Conservation (phyloP, 2,113 vertebrate species). For the Myodes glareolus region DNA sequence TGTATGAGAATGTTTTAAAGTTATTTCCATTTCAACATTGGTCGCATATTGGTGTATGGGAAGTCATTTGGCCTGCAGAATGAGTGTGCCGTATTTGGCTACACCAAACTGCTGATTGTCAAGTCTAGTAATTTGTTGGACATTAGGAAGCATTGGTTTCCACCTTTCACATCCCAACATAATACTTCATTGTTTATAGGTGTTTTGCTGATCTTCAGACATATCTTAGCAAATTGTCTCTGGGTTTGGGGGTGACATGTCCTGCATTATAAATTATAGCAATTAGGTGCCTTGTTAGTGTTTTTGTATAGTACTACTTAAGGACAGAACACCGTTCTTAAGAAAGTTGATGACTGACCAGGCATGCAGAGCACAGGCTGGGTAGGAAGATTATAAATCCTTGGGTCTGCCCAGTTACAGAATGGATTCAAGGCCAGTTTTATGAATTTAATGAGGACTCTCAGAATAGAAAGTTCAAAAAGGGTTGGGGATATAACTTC, state of each 20-base stretch:
- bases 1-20: not conserved
- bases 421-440: not conserved
- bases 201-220: not conserved
- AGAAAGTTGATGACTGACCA: not conserved
- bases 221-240: not conserved
- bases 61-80: not conserved
- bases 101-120: not conserved
- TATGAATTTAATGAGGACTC: not conserved
- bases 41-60: not conserved
- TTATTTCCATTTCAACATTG: not conserved
- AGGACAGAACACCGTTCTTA: not conserved
- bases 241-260: not conserved
- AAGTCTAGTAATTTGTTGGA: not conserved
- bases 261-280: not conserved
- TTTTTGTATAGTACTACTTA: not conserved
- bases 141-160: not conserved
- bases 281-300: not conserved
- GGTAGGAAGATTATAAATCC: not conserved
- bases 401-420: not conserved
- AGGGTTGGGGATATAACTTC: not conserved
- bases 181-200: not conserved
- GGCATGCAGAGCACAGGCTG: not conserved
- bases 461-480: not conserved
- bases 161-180: not conserved
- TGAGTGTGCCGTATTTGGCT: not conserved